Evolutionary conservation across 2,113 vertebrate genomes (phyloP).

Genomic region (Centropus unirufus): DNA sequence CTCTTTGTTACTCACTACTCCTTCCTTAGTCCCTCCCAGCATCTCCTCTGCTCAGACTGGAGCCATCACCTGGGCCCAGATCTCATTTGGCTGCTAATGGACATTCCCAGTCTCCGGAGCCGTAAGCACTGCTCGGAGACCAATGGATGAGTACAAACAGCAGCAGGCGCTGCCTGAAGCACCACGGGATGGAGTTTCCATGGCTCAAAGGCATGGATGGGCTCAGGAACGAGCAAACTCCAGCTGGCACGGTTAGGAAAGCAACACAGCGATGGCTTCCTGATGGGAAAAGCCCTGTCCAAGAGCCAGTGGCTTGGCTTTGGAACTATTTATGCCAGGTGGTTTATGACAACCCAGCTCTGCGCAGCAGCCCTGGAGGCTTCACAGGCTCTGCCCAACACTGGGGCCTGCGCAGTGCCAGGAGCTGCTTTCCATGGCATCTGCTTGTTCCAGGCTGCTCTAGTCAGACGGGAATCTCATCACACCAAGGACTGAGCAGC

Average conservation of each 20-base stretch:
- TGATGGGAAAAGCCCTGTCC: background rate
- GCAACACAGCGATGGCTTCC: background rate
- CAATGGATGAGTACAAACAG: background rate
- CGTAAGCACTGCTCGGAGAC: background rate
- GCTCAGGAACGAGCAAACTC: background rate
- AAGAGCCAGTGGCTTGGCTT: background rate
- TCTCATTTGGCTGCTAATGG: background rate
- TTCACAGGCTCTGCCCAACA: background rate
- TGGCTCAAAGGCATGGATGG: background rate
- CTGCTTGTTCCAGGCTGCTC: background rate
- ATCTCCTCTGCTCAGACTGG: background rate
- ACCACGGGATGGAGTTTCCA: too few relatives aligned
- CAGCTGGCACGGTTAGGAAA: background rate
- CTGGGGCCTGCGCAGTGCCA: background rate
- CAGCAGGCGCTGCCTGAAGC: background rate
- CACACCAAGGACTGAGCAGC: rapidly evolving
- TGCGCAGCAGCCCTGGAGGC: background rate
- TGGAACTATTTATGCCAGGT: background rate
- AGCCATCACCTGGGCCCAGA: background rate
- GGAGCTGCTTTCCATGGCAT: background rate
- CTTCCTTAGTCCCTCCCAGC: background rate
- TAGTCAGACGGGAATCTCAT: background rate
- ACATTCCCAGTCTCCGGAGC: background rate
- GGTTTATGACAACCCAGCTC: background rate
- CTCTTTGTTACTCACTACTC: background rate